Percentiles rank a stretch among this genome's conserved stretches.
Evolutionary conservation across 1,140 invertebrate genomes (phyloP).

Genomic region (Drosophila erecta): DNA sequence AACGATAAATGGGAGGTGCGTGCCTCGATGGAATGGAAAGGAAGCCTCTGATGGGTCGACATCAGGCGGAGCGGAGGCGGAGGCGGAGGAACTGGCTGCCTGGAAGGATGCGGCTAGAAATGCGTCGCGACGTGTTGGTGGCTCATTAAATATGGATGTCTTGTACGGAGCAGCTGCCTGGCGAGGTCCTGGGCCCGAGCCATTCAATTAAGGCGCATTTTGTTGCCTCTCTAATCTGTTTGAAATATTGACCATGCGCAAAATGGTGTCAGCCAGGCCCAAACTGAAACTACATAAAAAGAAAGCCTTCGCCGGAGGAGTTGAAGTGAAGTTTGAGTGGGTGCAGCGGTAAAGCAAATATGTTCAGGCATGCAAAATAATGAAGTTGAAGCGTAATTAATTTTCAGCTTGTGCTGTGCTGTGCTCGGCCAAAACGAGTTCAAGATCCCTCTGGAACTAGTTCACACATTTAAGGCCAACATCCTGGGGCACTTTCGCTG

Average conservation of each 20-base stretch:
- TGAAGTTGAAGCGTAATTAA: constrained; percentile 79
- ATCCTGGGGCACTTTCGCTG: constrained; percentile 8
- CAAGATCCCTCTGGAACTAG: constrained; percentile 20
- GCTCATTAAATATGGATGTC: constrained; percentile 82
- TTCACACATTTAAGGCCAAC: constrained; percentile 1
- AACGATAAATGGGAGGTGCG: constrained; percentile 41
- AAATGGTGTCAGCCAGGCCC: constrained; percentile 70
- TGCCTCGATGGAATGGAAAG: constrained; percentile 3
- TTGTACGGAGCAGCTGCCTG: constrained; percentile 70
- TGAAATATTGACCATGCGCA: constrained; percentile 80
- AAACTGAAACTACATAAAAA: constrained; percentile 3
- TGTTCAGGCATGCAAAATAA: constrained; percentile 78
- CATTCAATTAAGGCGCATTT: constrained; percentile 80
- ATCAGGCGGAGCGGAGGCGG: background rate
- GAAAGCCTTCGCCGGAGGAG: constrained; percentile 3
- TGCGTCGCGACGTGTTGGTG: constrained; percentile 64
- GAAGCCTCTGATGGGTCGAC: constrained; percentile 11
- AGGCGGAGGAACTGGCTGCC: constrained; percentile 9
- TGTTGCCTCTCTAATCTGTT: constrained; percentile 75
- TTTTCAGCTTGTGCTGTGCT: constrained; percentile 60
- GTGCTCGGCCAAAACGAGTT: constrained; percentile 24
- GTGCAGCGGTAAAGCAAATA: constrained; percentile 47
- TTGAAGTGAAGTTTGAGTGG: background rate
- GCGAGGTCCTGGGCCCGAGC: constrained; percentile 37
- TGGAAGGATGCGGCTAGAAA: constrained; percentile 7